Conservation (phyloP, 1,140 invertebrate genomes). For the Drosophila biarmipes region DNA sequence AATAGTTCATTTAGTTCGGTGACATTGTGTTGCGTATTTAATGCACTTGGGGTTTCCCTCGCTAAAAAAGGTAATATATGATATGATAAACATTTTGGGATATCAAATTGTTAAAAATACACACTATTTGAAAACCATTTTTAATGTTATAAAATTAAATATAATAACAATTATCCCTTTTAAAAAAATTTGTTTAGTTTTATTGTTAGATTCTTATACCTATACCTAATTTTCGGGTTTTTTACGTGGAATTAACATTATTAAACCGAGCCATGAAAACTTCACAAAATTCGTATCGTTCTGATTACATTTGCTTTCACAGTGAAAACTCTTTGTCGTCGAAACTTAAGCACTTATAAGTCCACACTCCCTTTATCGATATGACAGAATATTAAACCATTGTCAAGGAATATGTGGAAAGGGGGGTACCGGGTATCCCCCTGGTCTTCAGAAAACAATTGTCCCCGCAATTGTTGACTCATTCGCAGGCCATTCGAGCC, state of each 20-base stretch:
- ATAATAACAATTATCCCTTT: too few species aligned
- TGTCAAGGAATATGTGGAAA: background rate
- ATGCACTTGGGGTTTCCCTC: too few species aligned
- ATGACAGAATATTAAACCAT: background rate
- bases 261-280: background rate
- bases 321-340: background rate
- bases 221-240: background rate
- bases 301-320: background rate
- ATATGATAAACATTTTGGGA: too few species aligned
- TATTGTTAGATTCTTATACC: too few species aligned
- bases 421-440: constrained; percentile 25
- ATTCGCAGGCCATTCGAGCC: constrained; percentile 27
- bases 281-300: background rate
- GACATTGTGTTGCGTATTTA: too few species aligned
- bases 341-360: background rate
- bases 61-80: too few species aligned
- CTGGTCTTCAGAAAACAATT: constrained; percentile 19
- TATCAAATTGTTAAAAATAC: too few species aligned
- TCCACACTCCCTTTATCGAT: background rate
- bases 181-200: too few species aligned
- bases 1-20: too few species aligned
- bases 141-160: too few species aligned
- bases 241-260: background rate
- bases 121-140: too few species aligned
- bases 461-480: constrained; percentile 27